These are phyloP conservation scores for Aplysina aerophoba DNA, from an alignment of 37 sponge, comb jelly and placozoan genomes.

Conservation along the genomic window DNA sequence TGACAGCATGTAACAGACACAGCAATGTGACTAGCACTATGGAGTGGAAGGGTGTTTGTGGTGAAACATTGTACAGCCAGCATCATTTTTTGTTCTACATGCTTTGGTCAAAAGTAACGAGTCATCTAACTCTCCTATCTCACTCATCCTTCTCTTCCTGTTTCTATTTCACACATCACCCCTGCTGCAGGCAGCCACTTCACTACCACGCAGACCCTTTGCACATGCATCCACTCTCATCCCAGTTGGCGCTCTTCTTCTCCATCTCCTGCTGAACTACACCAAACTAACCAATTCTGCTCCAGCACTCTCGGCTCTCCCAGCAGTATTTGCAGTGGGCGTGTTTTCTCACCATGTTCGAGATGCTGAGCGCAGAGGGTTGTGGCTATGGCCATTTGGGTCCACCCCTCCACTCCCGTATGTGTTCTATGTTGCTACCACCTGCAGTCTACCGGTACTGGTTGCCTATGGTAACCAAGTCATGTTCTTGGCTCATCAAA, in stretches of 20 bases:
- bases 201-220: conserved; percentile 54
- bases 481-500: not conserved
- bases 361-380: conserved; percentile 58
- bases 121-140: too few species aligned
- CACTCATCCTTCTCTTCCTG: not conserved
- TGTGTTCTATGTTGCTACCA: conserved; percentile 20
- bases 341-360: conserved; percentile 61
- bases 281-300: conserved; percentile 1
- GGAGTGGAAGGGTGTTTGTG: too few species aligned
- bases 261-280: conserved; percentile 15
- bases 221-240: conserved; percentile 58
- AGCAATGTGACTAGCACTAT: too few species aligned
- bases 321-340: conserved; percentile 42
- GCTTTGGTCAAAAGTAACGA: too few species aligned
- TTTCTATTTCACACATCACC: too few species aligned
- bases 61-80: too few species aligned
- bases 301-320: not conserved
- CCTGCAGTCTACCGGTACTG: not conserved
- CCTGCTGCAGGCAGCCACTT: conserved; percentile 49
- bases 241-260: conserved; percentile 13
- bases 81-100: too few species aligned
- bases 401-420: conserved; percentile 57
- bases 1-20: too few species aligned
- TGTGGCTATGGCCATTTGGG: conserved; percentile 56
- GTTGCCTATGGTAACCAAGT: not conserved